These are phyloP conservation scores for Bovichtus diacanthus DNA, from an alignment of 2,797 vertebrate species.

Conservation along the genomic window DNA sequence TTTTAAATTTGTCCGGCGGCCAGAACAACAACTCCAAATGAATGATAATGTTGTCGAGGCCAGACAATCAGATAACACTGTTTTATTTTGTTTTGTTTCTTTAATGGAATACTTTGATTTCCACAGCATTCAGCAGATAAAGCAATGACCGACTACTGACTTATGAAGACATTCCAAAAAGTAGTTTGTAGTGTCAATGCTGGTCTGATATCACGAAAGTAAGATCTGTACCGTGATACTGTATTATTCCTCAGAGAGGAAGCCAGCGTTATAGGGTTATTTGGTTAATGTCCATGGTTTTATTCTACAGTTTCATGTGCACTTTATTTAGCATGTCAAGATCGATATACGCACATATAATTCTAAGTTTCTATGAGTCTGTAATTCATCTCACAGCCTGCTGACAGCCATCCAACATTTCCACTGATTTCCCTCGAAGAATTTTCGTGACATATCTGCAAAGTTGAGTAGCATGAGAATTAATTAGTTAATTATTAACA, in stretches of 20 bases:
- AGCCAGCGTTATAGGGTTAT: not conserved
- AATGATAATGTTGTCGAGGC: not conserved
- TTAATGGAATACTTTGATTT: not conserved
- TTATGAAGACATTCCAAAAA: not conserved
- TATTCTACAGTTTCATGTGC: not conserved
- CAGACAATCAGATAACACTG: not conserved
- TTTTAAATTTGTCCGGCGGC: not conserved
- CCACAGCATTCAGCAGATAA: not conserved
- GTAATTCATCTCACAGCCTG: conserved; percentile 24
- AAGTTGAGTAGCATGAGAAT: conserved; percentile 36
- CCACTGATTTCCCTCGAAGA: not conserved
- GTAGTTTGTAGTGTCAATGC: not conserved
- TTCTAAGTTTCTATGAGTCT: conserved; percentile 9
- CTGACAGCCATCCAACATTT: conserved; percentile 28
- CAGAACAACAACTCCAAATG: not conserved
- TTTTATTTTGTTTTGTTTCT: not conserved
- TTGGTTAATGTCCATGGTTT: not conserved
- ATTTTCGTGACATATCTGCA: conserved; percentile 35
- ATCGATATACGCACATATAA: not conserved
- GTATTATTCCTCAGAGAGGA: not conserved
- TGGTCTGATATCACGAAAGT: not conserved
- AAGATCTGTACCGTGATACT: not conserved
- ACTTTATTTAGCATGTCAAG: conserved; percentile 4
- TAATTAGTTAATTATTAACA: conserved; percentile 48
- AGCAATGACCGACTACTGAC: not conserved